Percentiles rank a stretch among this genome's conserved stretches.
Evolutionary conservation across 2,888 invertebrate genomes (phyloP).

Genomic region (Acanthoscelides obtectus): DNA sequence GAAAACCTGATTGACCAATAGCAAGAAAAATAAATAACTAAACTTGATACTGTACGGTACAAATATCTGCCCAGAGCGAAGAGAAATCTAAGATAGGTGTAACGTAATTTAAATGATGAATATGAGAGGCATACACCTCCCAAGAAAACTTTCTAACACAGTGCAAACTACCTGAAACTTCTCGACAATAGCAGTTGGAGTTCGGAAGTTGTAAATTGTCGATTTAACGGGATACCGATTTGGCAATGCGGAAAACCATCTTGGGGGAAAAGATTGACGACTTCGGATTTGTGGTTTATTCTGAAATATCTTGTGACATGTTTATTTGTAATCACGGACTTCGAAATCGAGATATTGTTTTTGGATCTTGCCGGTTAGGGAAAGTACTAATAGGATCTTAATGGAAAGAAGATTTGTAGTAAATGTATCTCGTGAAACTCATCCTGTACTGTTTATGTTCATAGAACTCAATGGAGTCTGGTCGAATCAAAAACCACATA

Average conservation of each 20-base stretch:
- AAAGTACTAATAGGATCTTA: too few species aligned
- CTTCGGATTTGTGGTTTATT: neutral
- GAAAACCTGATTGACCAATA: too few species aligned
- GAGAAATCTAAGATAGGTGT: neutral
- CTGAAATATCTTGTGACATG: too few species aligned
- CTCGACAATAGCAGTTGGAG: neutral
- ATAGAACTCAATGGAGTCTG: too few species aligned
- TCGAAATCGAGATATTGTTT: too few species aligned
- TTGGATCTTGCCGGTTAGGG: too few species aligned
- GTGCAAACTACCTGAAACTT: neutral
- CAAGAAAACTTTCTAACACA: neutral
- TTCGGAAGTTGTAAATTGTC: neutral
- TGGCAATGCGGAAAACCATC: neutral
- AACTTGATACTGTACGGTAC: neutral
- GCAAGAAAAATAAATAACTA: too few species aligned
- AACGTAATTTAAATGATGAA: neutral
- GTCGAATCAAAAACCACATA: too few species aligned
- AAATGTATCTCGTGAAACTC: too few species aligned
- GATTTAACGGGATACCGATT: neutral
- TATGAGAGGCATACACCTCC: neutral
- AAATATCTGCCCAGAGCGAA: neutral
- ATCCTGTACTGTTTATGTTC: too few species aligned
- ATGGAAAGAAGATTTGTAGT: too few species aligned
- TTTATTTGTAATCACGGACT: too few species aligned
- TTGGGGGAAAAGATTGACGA: neutral